A percentile compares a stretch with the other conserved stretches of the same genome.
These are phyloP conservation scores for Thinocorus orbignyianus DNA, from an alignment of 2,113 vertebrate genomes.

Conservation along the genomic window DNA sequence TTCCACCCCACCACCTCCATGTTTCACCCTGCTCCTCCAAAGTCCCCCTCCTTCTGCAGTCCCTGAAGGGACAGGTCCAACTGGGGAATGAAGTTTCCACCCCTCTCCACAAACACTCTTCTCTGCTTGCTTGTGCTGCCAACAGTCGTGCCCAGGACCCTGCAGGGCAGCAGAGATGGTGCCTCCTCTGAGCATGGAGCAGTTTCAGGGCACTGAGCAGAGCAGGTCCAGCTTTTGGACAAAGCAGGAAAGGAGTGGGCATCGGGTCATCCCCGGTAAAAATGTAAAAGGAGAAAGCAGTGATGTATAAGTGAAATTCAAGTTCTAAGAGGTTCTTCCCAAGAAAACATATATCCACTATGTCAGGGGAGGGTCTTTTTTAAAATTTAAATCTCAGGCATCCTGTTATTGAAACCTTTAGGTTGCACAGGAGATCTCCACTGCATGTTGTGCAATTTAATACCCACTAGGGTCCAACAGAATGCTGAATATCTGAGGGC, in stretches of 20 bases:
- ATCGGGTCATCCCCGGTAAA: not conserved
- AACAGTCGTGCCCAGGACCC: fast-evolving
- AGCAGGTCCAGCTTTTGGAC: not conserved
- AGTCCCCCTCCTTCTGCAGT: not conserved
- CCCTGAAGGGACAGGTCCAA: not conserved
- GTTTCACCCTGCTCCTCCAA: not conserved
- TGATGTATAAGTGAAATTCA: not conserved
- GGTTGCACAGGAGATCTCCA: not conserved
- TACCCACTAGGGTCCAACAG: not conserved
- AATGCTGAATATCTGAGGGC: not conserved
- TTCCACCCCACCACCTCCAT: not conserved
- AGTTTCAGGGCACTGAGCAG: not conserved
- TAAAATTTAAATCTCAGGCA: not conserved
- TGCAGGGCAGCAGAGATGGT: not conserved
- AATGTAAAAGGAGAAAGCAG: not conserved
- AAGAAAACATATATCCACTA: not conserved
- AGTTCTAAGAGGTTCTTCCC: not conserved
- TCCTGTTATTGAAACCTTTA: not conserved
- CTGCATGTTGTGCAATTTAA: not conserved
- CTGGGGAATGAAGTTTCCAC: not conserved
- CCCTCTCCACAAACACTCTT: not conserved
- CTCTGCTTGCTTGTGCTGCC: not conserved
- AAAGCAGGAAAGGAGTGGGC: not conserved
- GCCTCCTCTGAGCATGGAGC: not conserved
- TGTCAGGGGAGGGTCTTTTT: not conserved